phyloP scores from a whole-genome alignment of 2,888 invertebrate genomes.

The Onthophagus sagittarius region DNA sequence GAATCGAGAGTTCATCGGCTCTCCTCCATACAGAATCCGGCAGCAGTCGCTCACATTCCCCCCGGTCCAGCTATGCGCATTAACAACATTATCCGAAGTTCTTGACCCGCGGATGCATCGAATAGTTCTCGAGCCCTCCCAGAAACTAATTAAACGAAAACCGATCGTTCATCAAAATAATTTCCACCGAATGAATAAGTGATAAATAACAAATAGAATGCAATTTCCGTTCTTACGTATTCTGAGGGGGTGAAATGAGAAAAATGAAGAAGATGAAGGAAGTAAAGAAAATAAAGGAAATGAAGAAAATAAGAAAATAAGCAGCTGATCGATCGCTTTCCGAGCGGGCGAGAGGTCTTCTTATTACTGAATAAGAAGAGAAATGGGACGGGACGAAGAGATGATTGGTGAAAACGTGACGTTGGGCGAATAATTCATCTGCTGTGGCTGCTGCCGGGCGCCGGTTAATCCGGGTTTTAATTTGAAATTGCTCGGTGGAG shows the following conservation, averaged over 20 bases:
- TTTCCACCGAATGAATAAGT: not conserved
- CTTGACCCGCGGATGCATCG: not conserved
- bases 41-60: not conserved
- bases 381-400: not conserved
- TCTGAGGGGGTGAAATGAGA: not conserved
- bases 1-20: not conserved
- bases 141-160: not conserved
- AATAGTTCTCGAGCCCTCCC: not conserved
- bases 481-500: not conserved
- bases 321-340: not conserved
- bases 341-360: not conserved
- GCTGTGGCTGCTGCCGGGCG: not conserved
- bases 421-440: not conserved
- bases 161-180: not conserved
- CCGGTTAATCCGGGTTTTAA: not conserved
- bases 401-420: not conserved
- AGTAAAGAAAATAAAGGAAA: too few species aligned
- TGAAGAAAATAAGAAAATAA: not conserved
- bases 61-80: not conserved
- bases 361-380: not conserved
- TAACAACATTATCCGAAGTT: not conserved
- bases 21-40: not conserved
- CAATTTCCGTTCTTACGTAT: too few species aligned
- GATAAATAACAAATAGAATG: too few species aligned
- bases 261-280: not conserved